Evolutionary conservation across 2,888 invertebrate genomes (phyloP).

Genomic region (Chrysolina haemoptera): DNA sequence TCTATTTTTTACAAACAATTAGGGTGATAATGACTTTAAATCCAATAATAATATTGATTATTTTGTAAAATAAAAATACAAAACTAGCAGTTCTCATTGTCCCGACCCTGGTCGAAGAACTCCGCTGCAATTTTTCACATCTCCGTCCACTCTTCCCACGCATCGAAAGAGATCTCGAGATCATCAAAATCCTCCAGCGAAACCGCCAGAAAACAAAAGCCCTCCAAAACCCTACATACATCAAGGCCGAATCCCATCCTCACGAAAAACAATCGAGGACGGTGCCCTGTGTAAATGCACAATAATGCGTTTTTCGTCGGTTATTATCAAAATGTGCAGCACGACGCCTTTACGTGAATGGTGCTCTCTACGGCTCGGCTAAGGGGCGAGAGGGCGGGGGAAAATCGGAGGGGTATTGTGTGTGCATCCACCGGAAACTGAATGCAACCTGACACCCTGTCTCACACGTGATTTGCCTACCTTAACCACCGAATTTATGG

Average conservation of each 20-base stretch:
- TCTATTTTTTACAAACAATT: too few relatives aligned
- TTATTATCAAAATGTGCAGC: slow-evolving; percentile 38
- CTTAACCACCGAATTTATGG: slow-evolving; percentile 51
- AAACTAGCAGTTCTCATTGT: too few relatives aligned
- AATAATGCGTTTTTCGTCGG: slow-evolving; percentile 30
- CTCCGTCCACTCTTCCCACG: slow-evolving; percentile 25
- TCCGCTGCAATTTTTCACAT: neutral
- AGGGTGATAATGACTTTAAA: too few relatives aligned
- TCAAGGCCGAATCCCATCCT: slow-evolving; percentile 38
- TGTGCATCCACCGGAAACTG: slow-evolving; percentile 57
- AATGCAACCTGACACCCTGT: slow-evolving; percentile 62
- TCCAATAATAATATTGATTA: too few relatives aligned
- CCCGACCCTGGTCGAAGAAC: too few relatives aligned
- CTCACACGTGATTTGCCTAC: slow-evolving; percentile 62
- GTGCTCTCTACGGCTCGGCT: slow-evolving; percentile 4
- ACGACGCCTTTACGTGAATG: slow-evolving; percentile 30
- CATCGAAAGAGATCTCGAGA: slow-evolving; percentile 21
- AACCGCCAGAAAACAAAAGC: slow-evolving; percentile 20
- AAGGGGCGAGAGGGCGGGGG: slow-evolving; percentile 4
- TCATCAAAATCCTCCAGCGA: neutral
- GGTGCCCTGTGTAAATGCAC: slow-evolving; percentile 11
- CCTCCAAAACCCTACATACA: slow-evolving; percentile 16
- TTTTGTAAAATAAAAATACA: too few relatives aligned
- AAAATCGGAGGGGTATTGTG: slow-evolving; percentile 34
- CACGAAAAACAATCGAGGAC: slow-evolving; percentile 38